Percentiles rank a stretch among this genome's conserved stretches.
Conservation (phyloP, 2,888 invertebrate species). For the Elmis aenea region DNA sequence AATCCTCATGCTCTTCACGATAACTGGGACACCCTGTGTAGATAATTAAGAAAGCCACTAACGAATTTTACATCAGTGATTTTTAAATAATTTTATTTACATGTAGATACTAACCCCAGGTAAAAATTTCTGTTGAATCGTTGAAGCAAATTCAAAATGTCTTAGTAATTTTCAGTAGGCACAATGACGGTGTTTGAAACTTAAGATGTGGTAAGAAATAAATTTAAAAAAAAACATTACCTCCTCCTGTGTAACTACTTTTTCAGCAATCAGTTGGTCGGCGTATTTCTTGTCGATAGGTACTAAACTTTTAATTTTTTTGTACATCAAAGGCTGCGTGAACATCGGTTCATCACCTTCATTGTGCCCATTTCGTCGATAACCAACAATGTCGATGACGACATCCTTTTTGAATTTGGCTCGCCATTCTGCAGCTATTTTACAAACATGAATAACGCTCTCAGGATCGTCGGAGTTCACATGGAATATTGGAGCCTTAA, state of each 20-base stretch:
- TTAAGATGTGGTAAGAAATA: no score
- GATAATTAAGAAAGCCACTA: no score
- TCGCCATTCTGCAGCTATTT: slow-evolving; percentile 86
- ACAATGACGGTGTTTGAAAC: no score
- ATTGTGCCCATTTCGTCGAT: slow-evolving; percentile 84
- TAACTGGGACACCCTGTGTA: no score
- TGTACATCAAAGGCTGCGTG: slow-evolving; percentile 93
- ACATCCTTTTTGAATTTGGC: slow-evolving; percentile 82
- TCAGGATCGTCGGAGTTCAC: slow-evolving; percentile 94
- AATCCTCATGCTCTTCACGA: no score
- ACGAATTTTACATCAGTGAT: no score
- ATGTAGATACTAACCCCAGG: no score
- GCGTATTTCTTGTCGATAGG: slow-evolving; percentile 48
- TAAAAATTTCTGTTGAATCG: no score
- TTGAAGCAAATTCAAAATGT: no score
- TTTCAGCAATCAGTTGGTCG: slow-evolving; percentile 66
- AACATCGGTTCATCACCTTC: slow-evolving; percentile 94
- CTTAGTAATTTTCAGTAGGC: no score
- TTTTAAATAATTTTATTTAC: no score
- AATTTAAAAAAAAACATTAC: no score
- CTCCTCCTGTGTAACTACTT: slow-evolving; percentile 65
- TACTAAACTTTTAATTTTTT: slow-evolving; percentile 66
- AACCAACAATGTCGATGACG: slow-evolving; percentile 76
- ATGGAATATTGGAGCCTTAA: slow-evolving; percentile 90
- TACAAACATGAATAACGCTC: slow-evolving; percentile 82